Evolutionary conservation across 2,797 vertebrate species (phyloP).

Genomic region (Dermochelys coriacea): DNA sequence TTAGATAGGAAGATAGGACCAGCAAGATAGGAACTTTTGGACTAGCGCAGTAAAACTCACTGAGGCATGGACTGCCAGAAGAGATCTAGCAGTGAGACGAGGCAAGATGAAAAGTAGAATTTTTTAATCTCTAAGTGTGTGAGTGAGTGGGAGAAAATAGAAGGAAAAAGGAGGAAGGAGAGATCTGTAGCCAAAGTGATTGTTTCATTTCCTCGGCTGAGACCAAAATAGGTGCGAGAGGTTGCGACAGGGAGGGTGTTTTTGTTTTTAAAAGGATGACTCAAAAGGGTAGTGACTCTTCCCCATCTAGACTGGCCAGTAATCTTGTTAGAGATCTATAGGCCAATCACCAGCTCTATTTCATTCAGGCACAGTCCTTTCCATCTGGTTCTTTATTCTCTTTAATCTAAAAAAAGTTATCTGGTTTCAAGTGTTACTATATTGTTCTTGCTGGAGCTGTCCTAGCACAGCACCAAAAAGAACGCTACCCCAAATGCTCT

Average conservation of each 20-base stretch:
- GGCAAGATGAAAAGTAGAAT: neutral
- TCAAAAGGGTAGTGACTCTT: rapidly evolving
- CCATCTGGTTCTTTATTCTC: neutral
- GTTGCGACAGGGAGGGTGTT: neutral
- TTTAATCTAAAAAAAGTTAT: neutral
- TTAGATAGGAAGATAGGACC: too few relatives aligned
- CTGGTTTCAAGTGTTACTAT: neutral
- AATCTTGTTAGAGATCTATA: neutral
- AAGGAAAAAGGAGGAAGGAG: neutral
- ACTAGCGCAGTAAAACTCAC: neutral
- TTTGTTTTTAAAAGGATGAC: neutral
- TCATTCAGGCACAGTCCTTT: too few relatives aligned
- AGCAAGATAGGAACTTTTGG: neutral
- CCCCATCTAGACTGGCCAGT: too few relatives aligned
- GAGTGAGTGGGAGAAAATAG: too few relatives aligned
- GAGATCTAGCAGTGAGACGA: neutral
- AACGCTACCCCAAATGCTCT: neutral
- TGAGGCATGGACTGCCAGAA: rapidly evolving
- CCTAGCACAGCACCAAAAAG: constrained; percentile 17
- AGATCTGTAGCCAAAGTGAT: neutral
- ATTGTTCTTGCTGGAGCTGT: neutral
- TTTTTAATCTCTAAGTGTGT: neutral
- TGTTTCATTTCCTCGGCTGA: neutral
- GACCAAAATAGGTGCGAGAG: neutral
- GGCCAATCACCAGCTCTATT: neutral